Conservation (phyloP, 1,140 invertebrate species). For the Chymomyza costata region DNA sequence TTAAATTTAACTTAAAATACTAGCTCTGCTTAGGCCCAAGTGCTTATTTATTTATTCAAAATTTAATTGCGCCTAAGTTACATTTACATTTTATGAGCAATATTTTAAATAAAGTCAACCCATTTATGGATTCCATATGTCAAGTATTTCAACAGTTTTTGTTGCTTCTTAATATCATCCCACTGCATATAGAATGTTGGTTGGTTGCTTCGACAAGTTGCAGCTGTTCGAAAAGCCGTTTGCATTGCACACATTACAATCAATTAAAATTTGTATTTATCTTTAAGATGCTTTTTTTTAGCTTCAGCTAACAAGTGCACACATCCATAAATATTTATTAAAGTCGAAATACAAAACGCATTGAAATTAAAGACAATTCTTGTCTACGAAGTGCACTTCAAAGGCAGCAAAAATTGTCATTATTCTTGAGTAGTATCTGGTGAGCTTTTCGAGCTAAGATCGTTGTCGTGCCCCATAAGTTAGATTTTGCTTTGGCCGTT, state of each 20-base stretch:
- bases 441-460: no score
- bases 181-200: conserved; percentile 37
- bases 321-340: conserved; percentile 66
- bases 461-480: no score
- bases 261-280: conserved; percentile 69
- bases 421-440: no score
- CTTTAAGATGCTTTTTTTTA: conserved; percentile 51
- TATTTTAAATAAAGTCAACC: conserved; percentile 63
- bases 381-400: conserved; percentile 44
- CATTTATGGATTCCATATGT: no score
- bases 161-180: conserved; percentile 23
- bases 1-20: no score
- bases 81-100: no score
- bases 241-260: conserved; percentile 69
- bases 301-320: conserved; percentile 54
- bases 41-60: no score
- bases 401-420: conserved; percentile 16
- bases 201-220: no score
- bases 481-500: no score
- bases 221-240: no score
- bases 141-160: conserved; percentile 61
- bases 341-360: conserved; percentile 26
- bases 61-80: no score
- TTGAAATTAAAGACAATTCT: conserved; percentile 35
- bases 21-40: no score